phyloP scores from a whole-genome alignment of 2,113 vertebrate genomes.

The Cepphus grylle region DNA sequence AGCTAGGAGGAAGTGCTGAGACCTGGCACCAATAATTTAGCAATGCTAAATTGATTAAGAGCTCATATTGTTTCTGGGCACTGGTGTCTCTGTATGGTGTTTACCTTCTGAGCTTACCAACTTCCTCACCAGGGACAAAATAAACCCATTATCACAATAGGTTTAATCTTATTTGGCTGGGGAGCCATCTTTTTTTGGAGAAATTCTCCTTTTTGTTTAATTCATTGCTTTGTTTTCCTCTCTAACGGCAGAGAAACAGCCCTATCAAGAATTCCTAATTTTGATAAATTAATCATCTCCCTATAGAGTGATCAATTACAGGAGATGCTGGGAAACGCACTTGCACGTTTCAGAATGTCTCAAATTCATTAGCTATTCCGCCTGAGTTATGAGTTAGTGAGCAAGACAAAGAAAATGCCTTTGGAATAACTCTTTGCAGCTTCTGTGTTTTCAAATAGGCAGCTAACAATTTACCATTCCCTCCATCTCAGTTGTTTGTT shows the following conservation, averaged over 20 bases:
- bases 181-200: not conserved
- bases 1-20: not conserved
- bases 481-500: not conserved
- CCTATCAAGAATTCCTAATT: conserved; percentile 28
- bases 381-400: not conserved
- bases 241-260: not conserved
- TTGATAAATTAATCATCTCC: conserved; percentile 49
- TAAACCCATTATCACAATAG: not conserved
- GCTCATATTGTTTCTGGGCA: not conserved
- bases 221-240: not conserved
- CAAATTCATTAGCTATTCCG: conserved; percentile 40
- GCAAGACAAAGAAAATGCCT: not conserved
- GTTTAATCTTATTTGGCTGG: not conserved
- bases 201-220: not conserved
- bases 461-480: not conserved
- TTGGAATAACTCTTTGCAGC: not conserved
- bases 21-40: not conserved
- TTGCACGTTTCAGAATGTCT: not conserved
- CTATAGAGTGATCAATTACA: not conserved
- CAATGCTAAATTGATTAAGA: not conserved
- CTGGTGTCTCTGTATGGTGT: not conserved
- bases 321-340: not conserved
- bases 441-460: not conserved
- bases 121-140: not conserved
- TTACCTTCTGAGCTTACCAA: not conserved